phyloP scores from a whole-genome alignment of 1,140 invertebrate species.

The Geopemphigus sp. region DNA sequence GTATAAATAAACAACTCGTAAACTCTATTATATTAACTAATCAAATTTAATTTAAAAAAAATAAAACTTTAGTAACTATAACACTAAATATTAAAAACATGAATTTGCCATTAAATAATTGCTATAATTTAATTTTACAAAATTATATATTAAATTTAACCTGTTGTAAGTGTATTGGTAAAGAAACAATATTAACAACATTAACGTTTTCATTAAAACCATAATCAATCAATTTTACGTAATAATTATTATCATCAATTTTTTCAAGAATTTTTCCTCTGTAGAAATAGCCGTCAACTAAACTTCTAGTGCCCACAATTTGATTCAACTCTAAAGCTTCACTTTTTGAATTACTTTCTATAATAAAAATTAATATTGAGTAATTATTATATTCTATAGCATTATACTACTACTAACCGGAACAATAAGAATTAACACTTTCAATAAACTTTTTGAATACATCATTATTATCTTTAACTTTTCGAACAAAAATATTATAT shows the following conservation, averaged over 20 bases:
- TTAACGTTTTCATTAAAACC: constrained; percentile 38
- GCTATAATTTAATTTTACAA: too few species aligned
- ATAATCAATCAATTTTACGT: constrained; percentile 27
- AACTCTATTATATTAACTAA: too few species aligned
- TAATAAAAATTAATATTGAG: constrained; percentile 4
- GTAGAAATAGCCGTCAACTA: constrained; percentile 8
- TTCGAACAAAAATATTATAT: constrained; percentile 30
- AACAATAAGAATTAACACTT: constrained; percentile 10
- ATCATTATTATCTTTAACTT: constrained; percentile 21
- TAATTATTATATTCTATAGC: too few species aligned
- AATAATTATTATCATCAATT: constrained; percentile 24
- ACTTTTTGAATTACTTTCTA: background rate
- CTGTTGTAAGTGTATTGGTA: constrained; percentile 33
- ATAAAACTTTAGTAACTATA: too few species aligned
- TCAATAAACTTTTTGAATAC: constrained; percentile 1
- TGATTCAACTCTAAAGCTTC: constrained; percentile 8
- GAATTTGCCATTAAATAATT: too few species aligned
- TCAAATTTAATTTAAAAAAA: too few species aligned
- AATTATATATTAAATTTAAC: background rate
- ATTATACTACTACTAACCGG: background rate
- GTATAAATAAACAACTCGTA: too few species aligned
- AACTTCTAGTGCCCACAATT: constrained; percentile 5
- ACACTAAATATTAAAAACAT: too few species aligned
- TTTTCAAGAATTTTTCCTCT: constrained; percentile 6
- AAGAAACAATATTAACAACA: background rate